Base-by-base conservation (phyloP, 2,113 vertebrate species). In the Smithornis capensis region DNA sequence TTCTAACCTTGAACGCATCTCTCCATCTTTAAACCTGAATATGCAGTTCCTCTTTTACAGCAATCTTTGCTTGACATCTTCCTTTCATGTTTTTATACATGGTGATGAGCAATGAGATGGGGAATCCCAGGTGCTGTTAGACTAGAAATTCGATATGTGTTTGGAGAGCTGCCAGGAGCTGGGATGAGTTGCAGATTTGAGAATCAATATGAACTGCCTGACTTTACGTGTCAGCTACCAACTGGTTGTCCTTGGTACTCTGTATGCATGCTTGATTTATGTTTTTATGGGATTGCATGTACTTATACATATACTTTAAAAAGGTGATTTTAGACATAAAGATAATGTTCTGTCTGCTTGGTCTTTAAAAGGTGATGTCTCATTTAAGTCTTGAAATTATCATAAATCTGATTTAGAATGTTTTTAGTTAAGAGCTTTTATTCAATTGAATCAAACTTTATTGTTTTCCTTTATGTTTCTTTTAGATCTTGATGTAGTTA, bases 401-500 rank as follows among this genome's bases (percentile, higher is more conserved):
- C 21, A 37, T 81, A 71, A 95, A 57, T 60, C 75, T 88, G 84
- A 83, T 88, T 75, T 90, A 65, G 42, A 93, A 83, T 80, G 40
- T 83, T 95, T 93, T 92, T 78, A 88, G 65, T 83, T 56, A 82
- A 68, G 81, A 80, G 55, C 57, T 91, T 95, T 96, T 90, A 67
- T 95, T 95, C 85, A 90, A 14, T 92, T 94, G 69, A 9, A 87
- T 92, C 29, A 56, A 81, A 33, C 62, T 85, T 80, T 35, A 74
- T 85, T 90, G 23, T 64, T 49, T 94, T 88, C 14, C 12, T 96
- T 93, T 91, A 87, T 94, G 52, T 37, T 93, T 95, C 64, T 92
- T 95, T 88, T 87, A 94, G 92, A 87, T 92, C 70, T 89, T 83
- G 60, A 44, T 95, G 82, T 92, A 92, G 94, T 96, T 95, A 96